Evolutionary conservation across 2,113 vertebrate species (phyloP), one percentile per base, ranked within the genome.

Genomic region (Setophaga coronata): DNA sequence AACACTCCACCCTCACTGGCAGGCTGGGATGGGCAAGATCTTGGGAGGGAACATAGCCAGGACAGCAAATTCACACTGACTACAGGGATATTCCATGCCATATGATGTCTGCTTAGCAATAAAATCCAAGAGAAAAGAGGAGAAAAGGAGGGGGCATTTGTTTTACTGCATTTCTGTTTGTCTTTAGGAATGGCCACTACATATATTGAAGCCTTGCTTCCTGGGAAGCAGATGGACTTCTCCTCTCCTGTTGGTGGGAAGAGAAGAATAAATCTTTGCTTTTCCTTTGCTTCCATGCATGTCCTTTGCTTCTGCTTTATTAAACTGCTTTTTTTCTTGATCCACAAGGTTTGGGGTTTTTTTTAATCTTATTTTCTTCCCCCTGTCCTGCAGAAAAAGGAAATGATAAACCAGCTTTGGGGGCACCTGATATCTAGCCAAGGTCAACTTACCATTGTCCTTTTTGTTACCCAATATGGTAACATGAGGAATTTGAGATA

Each of bases 111-210:
- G 54, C 40, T 73, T 42, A 67, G 48, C 16, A 34, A 38, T 43
- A n/a, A 87, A 54, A 62, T 31, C 6, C 10, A 50, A 50, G 24
- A 45, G 14, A 57, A 79, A 79, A 60, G 10, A 51, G 9, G 23
- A 42, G 13, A 43, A 23, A 18, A 17, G 3, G 7, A 53, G 34
- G 9, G 1, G 17, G 5, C 12, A 54, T 50, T 84, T 25, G 1
- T 54, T 73, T 79, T 21, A 14, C 17, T 10, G 1, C 45, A 11
- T 38, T 45, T 40, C 38, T 67, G 8, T 21, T 66, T 33, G 4
- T 20, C 51, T 60, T 54, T 2, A 1, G 2, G 26, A 42, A 2
- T 12, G 60, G 24, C 9, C 0, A 0, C 19, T 31, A 13, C 5
- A 6, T 1, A 2, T n/a, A 38, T 14, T 50, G 66, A 61, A 73